Evolutionary conservation across 2,888 invertebrate genomes (phyloP), one percentile per base, ranked within the genome.

Genomic region (Cephus pygmeus): DNA sequence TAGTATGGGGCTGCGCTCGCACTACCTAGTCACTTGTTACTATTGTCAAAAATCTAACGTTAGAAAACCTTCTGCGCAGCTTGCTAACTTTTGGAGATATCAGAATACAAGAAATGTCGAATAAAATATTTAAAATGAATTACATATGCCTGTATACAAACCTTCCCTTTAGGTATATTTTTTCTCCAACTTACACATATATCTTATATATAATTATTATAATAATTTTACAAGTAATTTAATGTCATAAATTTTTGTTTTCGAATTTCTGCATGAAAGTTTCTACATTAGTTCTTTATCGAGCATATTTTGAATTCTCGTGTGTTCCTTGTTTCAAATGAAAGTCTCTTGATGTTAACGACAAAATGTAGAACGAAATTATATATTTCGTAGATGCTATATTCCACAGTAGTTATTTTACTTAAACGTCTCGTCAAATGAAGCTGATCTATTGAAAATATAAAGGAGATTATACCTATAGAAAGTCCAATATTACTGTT

Each of bases 11-110:
- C 85, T 86, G 86, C 87, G 86, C 86, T 86, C 87, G 88, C 88
- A 87, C 88, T 88, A 88, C 89, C 91, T 91, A 91, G 91, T 91
- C 91, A 91, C 88, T 90, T 87, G 87, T 88, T 89, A 88, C 86
- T 87, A 87, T 85, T 84, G 83, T 84, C 81, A 83, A 83, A 83
- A 85, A 86, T 85, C 81, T 87, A 86, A 84, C 80, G 80, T 84
- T 87, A 87, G 84, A 81, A 81, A 87, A 84, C 81, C 56, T 86
- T 84, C 81, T 81, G 87, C 85, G 88, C 89, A 89, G 88, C 88
- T 89, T 87, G 85, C 69, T 69, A 85, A 82, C 77, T 82, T 80
- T 74, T 81, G 80, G 82, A 79, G 83, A 84, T 82, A 76, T 81
- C 73, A 83, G 73, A 78, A 80, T 80, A 75, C 78, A 79, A 79